These are phyloP conservation scores for Atopsyche davidsoni DNA, from an alignment of 1,140 invertebrate species.

Conservation along the genomic window DNA sequence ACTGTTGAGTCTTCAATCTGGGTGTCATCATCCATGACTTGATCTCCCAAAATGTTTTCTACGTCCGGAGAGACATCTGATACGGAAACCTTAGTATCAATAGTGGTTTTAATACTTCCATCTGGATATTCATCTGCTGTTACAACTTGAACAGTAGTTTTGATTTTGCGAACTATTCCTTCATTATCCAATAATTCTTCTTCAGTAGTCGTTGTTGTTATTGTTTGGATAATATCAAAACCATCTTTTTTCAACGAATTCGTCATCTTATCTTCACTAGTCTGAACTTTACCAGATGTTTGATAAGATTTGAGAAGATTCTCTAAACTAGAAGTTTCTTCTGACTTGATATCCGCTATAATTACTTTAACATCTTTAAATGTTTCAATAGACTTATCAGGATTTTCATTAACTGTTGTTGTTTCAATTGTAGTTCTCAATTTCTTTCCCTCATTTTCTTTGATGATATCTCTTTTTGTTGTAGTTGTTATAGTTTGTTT, in stretches of 20 bases:
- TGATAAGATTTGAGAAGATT: slow-evolving; percentile 34
- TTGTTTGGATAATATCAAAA: slow-evolving; percentile 37
- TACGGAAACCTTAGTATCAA: slow-evolving; percentile 30
- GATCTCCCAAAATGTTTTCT: slow-evolving; percentile 7
- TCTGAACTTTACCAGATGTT: slow-evolving; percentile 37
- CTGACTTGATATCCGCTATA: slow-evolving; percentile 37
- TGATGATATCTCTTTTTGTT: slow-evolving; percentile 44
- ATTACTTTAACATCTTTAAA: slow-evolving; percentile 45
- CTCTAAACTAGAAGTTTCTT: slow-evolving; percentile 37
- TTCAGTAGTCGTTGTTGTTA: slow-evolving; percentile 38
- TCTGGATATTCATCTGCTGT: slow-evolving; percentile 46
- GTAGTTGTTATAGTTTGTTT: slow-evolving; percentile 45
- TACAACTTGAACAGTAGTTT: slow-evolving; percentile 38
- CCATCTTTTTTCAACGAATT: slow-evolving; percentile 37
- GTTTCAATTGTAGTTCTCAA: slow-evolving; percentile 44
- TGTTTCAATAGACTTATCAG: slow-evolving; percentile 41
- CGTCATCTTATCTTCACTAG: slow-evolving; percentile 35
- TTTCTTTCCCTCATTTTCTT: slow-evolving; percentile 36
- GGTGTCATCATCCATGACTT: slow-evolving; percentile 19
- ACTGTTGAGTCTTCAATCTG: slow-evolving; percentile 37
- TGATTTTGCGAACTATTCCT: slow-evolving; percentile 38
- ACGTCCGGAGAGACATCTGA: slow-evolving; percentile 22
- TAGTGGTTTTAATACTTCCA: slow-evolving; percentile 37
- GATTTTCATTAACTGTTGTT: slow-evolving; percentile 40
- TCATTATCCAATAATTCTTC: slow-evolving; percentile 39